Conservation (phyloP, 1,140 invertebrate species). For the Callitettix versicolor region DNA sequence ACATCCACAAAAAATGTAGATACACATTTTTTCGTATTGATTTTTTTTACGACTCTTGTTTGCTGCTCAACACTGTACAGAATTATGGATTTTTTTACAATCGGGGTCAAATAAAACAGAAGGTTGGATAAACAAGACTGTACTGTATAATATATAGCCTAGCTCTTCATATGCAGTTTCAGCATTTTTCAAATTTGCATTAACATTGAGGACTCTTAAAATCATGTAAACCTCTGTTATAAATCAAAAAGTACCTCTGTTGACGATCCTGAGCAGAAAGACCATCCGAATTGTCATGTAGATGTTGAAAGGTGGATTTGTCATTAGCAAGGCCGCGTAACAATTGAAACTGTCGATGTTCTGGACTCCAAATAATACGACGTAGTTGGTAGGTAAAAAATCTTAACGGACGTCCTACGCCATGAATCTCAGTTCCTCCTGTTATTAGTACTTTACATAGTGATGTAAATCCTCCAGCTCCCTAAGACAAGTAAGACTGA, state of each 20-base stretch:
- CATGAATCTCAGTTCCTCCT: constrained; percentile 1
- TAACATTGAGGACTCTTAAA: too few species aligned
- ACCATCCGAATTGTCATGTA: constrained; percentile 4
- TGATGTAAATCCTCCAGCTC: neutral
- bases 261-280: constrained; percentile 7
- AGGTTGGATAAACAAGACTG: too few species aligned
- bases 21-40: too few species aligned
- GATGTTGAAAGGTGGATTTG: neutral
- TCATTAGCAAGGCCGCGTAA: constrained; percentile 15
- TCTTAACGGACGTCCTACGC: constrained; percentile 1
- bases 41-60: too few species aligned
- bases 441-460: neutral
- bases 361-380: constrained; percentile 14
- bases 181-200: too few species aligned
- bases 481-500: neutral
- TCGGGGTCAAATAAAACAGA: too few species aligned
- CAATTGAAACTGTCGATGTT: constrained; percentile 7
- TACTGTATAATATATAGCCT: too few species aligned
- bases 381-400: constrained; percentile 16
- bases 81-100: too few species aligned
- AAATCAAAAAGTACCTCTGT: neutral
- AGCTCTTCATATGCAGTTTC: too few species aligned
- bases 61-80: too few species aligned
- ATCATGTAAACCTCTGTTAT: too few species aligned
- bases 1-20: too few species aligned